Evolutionary conservation across 1,140 invertebrate genomes (phyloP).

Genomic region (Drosophila dunni): DNA sequence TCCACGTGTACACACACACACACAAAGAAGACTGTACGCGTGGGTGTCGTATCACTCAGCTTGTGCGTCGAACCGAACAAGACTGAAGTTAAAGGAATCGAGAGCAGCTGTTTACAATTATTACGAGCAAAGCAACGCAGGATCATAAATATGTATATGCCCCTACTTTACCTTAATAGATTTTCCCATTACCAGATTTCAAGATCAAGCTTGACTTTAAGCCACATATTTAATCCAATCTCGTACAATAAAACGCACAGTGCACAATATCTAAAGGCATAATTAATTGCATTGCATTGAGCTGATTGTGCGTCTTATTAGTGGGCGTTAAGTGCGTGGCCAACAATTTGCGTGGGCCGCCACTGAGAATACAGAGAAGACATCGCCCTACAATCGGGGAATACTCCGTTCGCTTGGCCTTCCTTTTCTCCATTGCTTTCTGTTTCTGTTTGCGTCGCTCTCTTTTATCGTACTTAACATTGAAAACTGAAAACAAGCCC

Average conservation of each 20-base stretch:
- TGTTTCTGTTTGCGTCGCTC: slow-evolving; percentile 43
- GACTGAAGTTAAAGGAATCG: neutral
- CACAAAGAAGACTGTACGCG: neutral
- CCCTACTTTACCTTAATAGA: neutral
- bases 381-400: slow-evolving; percentile 51
- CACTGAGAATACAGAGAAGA: slow-evolving; percentile 35
- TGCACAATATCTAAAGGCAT: slow-evolving; percentile 53
- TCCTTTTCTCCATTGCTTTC: slow-evolving; percentile 21
- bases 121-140: neutral
- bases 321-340: neutral
- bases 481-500: slow-evolving; percentile 81
- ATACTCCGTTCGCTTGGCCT: slow-evolving; percentile 35
- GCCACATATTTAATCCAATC: slow-evolving; percentile 36
- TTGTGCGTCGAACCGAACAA: slow-evolving; percentile 1
- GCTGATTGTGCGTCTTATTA: slow-evolving; percentile 44
- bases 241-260: slow-evolving; percentile 14
- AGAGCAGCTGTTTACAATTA: slow-evolving; percentile 24
- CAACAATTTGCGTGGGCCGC: slow-evolving; percentile 36
- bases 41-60: slow-evolving; percentile 48
- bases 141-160: neutral
- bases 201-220: neutral
- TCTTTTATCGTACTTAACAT: slow-evolving; percentile 75
- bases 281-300: slow-evolving; percentile 59
- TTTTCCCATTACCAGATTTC: neutral
- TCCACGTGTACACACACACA: neutral